These are phyloP conservation scores for Anoplophora glabripennis DNA, from an alignment of 1,140 invertebrate genomes.

Conservation along the genomic window DNA sequence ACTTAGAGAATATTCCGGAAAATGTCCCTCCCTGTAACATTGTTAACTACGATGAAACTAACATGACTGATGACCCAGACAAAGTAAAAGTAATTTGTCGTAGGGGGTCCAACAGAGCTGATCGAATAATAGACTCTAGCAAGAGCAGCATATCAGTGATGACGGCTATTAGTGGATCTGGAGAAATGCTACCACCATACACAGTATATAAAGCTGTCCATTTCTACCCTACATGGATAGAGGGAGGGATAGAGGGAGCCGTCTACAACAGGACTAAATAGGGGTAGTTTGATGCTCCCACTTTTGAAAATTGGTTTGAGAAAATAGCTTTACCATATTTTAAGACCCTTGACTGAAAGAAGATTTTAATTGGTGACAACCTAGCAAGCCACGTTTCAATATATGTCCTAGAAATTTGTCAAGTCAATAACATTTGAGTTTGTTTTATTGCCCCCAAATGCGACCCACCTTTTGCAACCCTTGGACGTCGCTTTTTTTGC, in stretches of 20 bases:
- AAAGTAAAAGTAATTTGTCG: too few species aligned
- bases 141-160: too few species aligned
- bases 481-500: too few species aligned
- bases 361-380: too few species aligned
- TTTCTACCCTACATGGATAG: not conserved
- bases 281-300: constrained; percentile 43
- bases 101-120: too few species aligned
- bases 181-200: constrained; percentile 2
- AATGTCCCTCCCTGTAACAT: too few species aligned
- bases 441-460: constrained; percentile 1
- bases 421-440: not conserved
- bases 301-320: constrained; percentile 47
- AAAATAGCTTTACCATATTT: constrained; percentile 33
- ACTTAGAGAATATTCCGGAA: too few species aligned
- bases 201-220: not conserved
- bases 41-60: too few species aligned
- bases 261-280: constrained; percentile 27
- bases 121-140: too few species aligned
- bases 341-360: constrained; percentile 31
- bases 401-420: not conserved
- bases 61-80: too few species aligned
- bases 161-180: too few species aligned
- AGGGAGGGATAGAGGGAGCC: not conserved
- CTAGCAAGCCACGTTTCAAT: not conserved
- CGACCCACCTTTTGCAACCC: not conserved